Percentiles rank a stretch among this genome's conserved stretches.
These are phyloP conservation scores for Anguilla obscura DNA, from an alignment of 2,797 vertebrate species.

Conservation along the genomic window DNA sequence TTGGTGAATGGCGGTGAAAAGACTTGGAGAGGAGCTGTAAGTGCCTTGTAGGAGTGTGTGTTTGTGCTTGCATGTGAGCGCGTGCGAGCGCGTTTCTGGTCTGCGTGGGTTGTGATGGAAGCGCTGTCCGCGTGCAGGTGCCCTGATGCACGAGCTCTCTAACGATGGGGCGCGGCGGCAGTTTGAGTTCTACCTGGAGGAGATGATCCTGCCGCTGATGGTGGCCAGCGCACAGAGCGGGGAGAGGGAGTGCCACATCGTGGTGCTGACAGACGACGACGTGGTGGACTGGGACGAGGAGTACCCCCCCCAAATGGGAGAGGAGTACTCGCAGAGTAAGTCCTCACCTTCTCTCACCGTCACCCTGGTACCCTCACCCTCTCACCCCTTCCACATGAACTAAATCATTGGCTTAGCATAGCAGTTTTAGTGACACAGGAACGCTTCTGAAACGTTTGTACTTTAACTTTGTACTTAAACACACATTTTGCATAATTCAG, in stretches of 20 bases:
- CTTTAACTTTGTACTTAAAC: no score
- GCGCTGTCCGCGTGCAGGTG: slow-evolving; percentile 69
- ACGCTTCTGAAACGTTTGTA: no score
- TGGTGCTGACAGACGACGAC: slow-evolving; percentile 96
- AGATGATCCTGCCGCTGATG: slow-evolving; percentile 98
- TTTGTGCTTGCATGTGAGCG: not conserved
- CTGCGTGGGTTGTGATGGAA: not conserved
- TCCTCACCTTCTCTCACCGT: slow-evolving; percentile 68
- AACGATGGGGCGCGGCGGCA: slow-evolving; percentile 94
- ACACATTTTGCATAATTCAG: no score
- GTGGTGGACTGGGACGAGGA: slow-evolving; percentile 99
- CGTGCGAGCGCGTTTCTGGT: not conserved
- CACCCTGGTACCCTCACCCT: slow-evolving; percentile 74
- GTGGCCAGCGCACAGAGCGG: slow-evolving; percentile 95
- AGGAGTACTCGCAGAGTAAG: slow-evolving; percentile 97
- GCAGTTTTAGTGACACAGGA: no score
- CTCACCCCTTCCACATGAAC: slow-evolving; percentile 72
- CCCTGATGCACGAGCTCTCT: slow-evolving; percentile 98
- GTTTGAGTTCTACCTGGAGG: slow-evolving; percentile 96
- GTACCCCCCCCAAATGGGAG: slow-evolving; percentile 97
- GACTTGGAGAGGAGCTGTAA: slow-evolving; percentile 20
- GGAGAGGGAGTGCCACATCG: slow-evolving; percentile 95
- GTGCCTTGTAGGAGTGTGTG: slow-evolving; percentile 9
- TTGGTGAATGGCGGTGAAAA: not conserved
- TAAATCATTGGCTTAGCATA: not conserved